Evolutionary conservation across 2,888 invertebrate species (phyloP).

Genomic region (Xestia ashworthii): DNA sequence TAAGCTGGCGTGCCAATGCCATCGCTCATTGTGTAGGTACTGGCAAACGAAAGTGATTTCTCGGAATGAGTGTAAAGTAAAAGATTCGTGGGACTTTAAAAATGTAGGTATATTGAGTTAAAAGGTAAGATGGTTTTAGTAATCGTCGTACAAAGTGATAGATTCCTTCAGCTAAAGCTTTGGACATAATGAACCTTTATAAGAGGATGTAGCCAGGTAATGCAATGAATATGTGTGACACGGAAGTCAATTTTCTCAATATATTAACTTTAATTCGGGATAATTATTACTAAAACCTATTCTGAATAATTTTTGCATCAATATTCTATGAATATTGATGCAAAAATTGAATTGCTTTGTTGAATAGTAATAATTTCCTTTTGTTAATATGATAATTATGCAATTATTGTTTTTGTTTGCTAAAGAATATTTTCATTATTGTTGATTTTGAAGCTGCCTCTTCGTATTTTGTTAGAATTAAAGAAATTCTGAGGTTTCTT

Average conservation of each 20-base stretch:
- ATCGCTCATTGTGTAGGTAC: slow-evolving; percentile 67
- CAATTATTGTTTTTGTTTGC: neutral
- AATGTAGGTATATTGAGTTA: neutral
- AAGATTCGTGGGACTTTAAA: slow-evolving; percentile 28
- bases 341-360: neutral
- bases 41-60: slow-evolving; percentile 48
- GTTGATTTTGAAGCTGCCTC: neutral
- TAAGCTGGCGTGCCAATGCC: slow-evolving; percentile 74
- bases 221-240: neutral
- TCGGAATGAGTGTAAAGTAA: slow-evolving; percentile 41
- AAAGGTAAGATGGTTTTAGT: no score
- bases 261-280: neutral
- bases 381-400: neutral
- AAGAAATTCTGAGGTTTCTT: neutral
- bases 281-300: neutral
- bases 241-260: neutral
- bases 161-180: neutral
- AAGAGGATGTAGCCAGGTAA: neutral
- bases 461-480: neutral
- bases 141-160: no score
- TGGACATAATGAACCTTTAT: neutral
- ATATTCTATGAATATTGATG: neutral
- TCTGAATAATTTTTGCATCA: neutral
- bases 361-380: neutral
- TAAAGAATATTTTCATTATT: neutral